Percentiles rank a stretch among this genome's conserved stretches.
phyloP scores from a whole-genome alignment of 2,888 invertebrate genomes.

The Netelia virgata region DNA sequence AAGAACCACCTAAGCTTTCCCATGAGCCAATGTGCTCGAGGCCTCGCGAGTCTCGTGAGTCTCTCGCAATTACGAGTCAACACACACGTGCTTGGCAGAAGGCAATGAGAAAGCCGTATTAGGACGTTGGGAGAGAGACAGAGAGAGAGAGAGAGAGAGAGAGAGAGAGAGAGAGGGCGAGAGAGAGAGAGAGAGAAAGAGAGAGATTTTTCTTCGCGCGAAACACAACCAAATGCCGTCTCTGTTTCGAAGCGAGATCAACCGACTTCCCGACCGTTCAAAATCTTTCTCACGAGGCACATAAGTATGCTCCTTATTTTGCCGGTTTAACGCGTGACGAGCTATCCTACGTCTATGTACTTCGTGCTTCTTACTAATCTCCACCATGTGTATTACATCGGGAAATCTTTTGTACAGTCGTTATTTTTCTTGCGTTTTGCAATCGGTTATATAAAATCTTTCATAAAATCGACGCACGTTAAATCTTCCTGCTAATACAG shows the following conservation, averaged over 20 bases:
- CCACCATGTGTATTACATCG: constrained; percentile 17
- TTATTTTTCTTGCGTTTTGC: constrained; percentile 16
- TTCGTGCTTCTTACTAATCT: constrained; percentile 33
- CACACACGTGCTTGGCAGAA: constrained; percentile 39
- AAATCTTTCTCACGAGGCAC: constrained; percentile 30
- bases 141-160: constrained; percentile 5
- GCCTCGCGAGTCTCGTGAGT: constrained; percentile 10
- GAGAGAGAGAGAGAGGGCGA: not conserved
- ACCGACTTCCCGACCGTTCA: constrained; percentile 13
- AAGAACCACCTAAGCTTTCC: constrained; percentile 17
- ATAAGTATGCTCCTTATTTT: constrained; percentile 23
- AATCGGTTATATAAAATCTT: constrained; percentile 13
- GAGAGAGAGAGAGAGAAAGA: constrained; percentile 19
- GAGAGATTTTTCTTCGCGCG: not conserved
- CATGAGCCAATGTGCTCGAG: not conserved
- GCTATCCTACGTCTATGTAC: not conserved
- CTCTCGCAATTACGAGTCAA: constrained; percentile 31
- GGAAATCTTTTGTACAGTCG: constrained; percentile 15
- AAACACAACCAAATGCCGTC: not conserved
- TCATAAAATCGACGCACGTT: not conserved
- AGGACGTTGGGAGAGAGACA: constrained; percentile 16
- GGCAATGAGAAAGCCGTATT: constrained; percentile 53
- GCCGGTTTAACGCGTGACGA: constrained; percentile 26
- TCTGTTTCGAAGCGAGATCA: constrained; percentile 17
- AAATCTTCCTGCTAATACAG: not conserved